phyloP scores from a whole-genome alignment of 2,797 vertebrate genomes.

The Micropoecilia bifurca region DNA sequence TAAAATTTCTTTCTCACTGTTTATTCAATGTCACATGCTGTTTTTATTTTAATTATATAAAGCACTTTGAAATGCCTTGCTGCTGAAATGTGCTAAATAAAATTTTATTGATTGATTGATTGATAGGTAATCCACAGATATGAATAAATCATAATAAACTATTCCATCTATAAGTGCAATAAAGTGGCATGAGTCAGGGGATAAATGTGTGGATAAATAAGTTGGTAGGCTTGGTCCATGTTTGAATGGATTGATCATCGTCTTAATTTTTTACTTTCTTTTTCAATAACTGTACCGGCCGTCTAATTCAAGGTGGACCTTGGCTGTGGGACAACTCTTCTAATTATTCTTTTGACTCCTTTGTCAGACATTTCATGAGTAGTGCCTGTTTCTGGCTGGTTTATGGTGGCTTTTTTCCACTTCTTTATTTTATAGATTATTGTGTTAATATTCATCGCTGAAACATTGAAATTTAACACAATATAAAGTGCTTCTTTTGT shows the following conservation, averaged over 20 bases:
- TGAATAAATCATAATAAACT: not conserved
- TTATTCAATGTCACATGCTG: too few relatives aligned
- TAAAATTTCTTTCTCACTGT: too few relatives aligned
- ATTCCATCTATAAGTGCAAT: not conserved
- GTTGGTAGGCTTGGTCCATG: not conserved
- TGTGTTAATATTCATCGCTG: not conserved
- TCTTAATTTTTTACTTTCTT: not conserved
- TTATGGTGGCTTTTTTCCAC: not conserved
- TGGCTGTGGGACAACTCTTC: not conserved
- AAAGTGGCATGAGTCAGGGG: not conserved
- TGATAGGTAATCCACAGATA: not conserved
- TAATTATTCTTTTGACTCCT: not conserved
- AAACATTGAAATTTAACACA: not conserved
- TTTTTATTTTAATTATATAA: too few relatives aligned
- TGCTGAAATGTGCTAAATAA: too few relatives aligned
- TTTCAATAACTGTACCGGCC: not conserved
- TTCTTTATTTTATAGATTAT: too few relatives aligned
- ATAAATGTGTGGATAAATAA: not conserved
- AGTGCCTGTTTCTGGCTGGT: not conserved
- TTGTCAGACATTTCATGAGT: not conserved
- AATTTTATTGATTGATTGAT: too few relatives aligned
- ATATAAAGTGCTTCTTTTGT: not conserved
- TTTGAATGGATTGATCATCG: not conserved
- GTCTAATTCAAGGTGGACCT: not conserved
- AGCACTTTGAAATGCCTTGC: too few relatives aligned